phyloP scores from a whole-genome alignment of 2,113 vertebrate genomes.

The Leptobrachium ailaonicum region DNA sequence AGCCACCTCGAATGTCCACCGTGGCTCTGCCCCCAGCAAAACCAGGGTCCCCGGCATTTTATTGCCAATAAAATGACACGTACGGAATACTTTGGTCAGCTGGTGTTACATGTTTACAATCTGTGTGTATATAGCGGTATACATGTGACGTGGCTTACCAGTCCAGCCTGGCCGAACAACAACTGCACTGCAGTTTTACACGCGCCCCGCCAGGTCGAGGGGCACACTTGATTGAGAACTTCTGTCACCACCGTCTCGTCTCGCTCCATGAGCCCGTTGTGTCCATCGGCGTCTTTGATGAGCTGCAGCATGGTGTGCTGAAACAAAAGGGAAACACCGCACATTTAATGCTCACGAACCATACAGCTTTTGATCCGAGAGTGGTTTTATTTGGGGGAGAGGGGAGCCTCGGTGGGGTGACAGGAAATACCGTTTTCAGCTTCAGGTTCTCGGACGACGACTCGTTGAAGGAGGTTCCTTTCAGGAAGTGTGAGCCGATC shows the following conservation, averaged over 20 bases:
- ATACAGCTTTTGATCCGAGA: no score
- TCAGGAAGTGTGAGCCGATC: conserved; percentile 92
- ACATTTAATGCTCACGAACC: no score
- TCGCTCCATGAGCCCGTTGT: conserved; percentile 82
- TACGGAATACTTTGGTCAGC: no score
- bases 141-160: conserved; percentile 76
- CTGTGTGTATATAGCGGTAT: no score
- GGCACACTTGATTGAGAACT: conserved; percentile 95
- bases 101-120: no score
- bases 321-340: background rate
- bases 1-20: no score
- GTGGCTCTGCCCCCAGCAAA: no score
- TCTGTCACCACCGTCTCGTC: conserved; percentile 92
- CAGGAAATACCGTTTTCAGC: conserved; percentile 84
- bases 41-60: no score
- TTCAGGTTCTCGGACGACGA: conserved; percentile 95
- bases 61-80: no score
- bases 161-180: conserved; percentile 92
- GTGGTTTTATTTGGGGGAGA: no score
- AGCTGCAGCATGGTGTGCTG: conserved; percentile 94
- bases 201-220: conserved; percentile 94
- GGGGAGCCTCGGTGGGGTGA: no score
- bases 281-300: conserved; percentile 90
- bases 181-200: conserved; percentile 98
- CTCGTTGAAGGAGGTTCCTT: conserved; percentile 95